Evolutionary conservation across 2,797 vertebrate genomes (phyloP).

Genomic region (Acanthopagrus latus): DNA sequence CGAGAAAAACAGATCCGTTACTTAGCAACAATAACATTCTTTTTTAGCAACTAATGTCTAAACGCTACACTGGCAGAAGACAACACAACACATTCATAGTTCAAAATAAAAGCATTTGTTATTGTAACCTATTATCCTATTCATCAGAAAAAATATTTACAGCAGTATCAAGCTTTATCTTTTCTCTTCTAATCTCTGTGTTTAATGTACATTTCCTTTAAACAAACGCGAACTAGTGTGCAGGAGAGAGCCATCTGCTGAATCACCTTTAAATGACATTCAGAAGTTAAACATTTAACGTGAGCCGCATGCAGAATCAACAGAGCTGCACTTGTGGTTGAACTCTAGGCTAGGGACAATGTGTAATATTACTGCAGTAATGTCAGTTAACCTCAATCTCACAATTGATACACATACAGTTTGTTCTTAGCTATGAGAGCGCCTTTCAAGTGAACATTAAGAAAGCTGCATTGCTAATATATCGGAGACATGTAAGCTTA

Average conservation of each 20-base stretch:
- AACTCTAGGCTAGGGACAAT: neutral
- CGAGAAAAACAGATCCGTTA: too few species aligned
- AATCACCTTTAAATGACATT: neutral
- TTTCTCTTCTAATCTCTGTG: constrained; percentile 11
- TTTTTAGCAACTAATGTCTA: too few species aligned
- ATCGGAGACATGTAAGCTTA: neutral
- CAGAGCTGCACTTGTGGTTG: neutral
- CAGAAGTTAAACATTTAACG: neutral
- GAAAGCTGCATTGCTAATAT: neutral
- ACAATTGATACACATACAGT: neutral
- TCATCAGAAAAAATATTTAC: too few species aligned
- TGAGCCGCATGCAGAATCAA: constrained; percentile 5
- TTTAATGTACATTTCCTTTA: neutral
- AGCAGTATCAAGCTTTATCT: neutral
- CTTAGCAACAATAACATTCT: too few species aligned
- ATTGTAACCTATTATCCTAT: too few species aligned
- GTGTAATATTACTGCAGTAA: neutral
- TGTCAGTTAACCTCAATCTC: neutral
- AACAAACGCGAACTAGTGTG: neutral
- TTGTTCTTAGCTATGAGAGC: neutral
- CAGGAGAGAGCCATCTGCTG: neutral
- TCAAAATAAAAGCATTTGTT: too few species aligned
- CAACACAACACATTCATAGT: too few species aligned
- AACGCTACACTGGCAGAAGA: too few species aligned
- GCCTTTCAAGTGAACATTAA: neutral